Base-by-base conservation (phyloP, 2,797 vertebrate genomes). In the Morelia viridis region DNA sequence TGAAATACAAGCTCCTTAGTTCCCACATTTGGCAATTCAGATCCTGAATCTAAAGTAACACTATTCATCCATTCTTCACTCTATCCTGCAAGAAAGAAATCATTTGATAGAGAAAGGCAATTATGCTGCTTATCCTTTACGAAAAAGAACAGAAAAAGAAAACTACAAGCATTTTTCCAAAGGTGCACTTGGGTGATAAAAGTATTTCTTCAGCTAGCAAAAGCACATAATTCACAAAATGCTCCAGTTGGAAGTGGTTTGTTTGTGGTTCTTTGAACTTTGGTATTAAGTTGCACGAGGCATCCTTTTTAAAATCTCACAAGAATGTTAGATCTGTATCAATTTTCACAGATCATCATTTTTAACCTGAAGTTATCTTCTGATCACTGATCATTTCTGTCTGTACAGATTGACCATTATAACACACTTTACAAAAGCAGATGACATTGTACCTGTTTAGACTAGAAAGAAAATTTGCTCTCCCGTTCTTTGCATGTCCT, bases 381-480 rank as follows among this genome's bases (percentile, higher is more conserved):
- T 35, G 15, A 35, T 71, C n/a, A 31, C 65, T 71, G 65, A 71
- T 8, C 71, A 41, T 10, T 8, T 41, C 71, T 41, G 35, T 19
- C 35, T 41, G 7, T 76, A 76, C 41, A 76, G 71, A 76, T 22
- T 76, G 35, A 41, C 71, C 10, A 4, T 76, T 76, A 10, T 76
- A 41, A 76, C 35, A 22, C 35, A 4, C 94, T 95, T 95, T 94
- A 87, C 92, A 94, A 94, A 95, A 96, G 94, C 95, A 94, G 94
- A 88, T 87, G 91, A 88, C 92, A 91, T 91, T 94, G 89, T 61
- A 93, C 86, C 91, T 91, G 0, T 92, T 94, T 80, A 64, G 92
- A 93, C 94, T 93, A 94, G 94, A 95, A 94, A 93, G 94, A 94
- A 94, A 94, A 94, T 94, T 94, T 94, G 91, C 94, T 91, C 94